Percentiles rank a stretch among this genome's conserved stretches.
phyloP scores from a whole-genome alignment of 1,140 invertebrate species.

The Tachypleus tridentatus region DNA sequence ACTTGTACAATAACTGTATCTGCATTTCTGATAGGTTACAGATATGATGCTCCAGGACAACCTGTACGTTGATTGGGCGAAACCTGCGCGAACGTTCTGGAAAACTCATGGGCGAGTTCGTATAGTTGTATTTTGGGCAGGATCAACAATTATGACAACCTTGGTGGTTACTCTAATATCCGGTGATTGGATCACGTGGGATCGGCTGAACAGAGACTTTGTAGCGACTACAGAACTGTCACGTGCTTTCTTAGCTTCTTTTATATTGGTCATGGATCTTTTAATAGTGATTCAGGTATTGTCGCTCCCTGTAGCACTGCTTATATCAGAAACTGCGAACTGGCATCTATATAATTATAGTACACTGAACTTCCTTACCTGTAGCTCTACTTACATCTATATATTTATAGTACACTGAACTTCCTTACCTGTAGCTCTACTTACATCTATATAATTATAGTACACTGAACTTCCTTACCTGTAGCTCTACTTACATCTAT shows the following conservation, averaged over 20 bases:
- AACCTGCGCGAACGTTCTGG: conserved; percentile 35
- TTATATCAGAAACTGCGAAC: not conserved
- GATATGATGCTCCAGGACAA: conserved; percentile 48
- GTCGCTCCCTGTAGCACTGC: not conserved
- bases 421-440: too few relatives aligned
- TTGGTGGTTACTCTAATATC: conserved; percentile 42
- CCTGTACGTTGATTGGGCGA: conserved; percentile 42
- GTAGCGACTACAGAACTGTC: conserved; percentile 44
- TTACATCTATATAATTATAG: too few relatives aligned
- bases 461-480: too few relatives aligned
- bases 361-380: not conserved
- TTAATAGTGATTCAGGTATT: conserved; percentile 44
- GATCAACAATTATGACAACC: conserved; percentile 34
- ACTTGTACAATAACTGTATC: too few relatives aligned
- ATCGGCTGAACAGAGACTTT: conserved; percentile 40
- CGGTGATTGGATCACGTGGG: conserved; percentile 43
- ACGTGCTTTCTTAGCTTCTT: conserved; percentile 42
- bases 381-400: too few relatives aligned
- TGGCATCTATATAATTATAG: not conserved
- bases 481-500: too few relatives aligned
- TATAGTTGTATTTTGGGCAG: conserved; percentile 43
- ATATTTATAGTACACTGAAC: too few relatives aligned
- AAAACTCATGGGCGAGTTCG: conserved; percentile 33
- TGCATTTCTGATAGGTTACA: conserved; percentile 34
- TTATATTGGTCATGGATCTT: conserved; percentile 45